Conservation (phyloP, 2,797 vertebrate genomes). For the Chlorospingus semifuscus region DNA sequence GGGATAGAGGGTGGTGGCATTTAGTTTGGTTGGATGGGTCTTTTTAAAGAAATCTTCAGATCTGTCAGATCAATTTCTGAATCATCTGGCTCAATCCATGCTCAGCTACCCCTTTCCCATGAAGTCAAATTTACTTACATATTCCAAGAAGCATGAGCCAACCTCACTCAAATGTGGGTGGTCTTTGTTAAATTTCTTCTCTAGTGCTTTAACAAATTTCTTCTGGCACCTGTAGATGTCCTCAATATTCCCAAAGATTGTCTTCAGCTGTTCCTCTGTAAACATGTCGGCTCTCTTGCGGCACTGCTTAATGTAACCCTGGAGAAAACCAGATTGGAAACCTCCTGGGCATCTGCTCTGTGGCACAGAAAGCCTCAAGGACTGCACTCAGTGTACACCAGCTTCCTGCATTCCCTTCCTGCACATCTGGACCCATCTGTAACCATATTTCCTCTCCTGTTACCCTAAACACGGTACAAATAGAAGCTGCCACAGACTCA, state of each 20-base stretch:
- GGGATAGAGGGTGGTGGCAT: too few species aligned
- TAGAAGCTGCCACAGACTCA: not conserved
- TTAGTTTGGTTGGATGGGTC: not conserved
- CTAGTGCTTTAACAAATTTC: slow-evolving; percentile 89
- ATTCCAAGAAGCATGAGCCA: slow-evolving; percentile 93
- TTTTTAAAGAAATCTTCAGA: not conserved
- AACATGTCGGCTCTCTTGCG: slow-evolving; percentile 95
- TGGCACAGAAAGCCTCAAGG: not conserved
- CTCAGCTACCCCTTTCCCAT: not conserved
- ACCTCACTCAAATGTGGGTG: slow-evolving; percentile 94
- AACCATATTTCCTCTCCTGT: not conserved
- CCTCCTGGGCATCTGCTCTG: not conserved
- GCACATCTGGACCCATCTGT: not conserved
- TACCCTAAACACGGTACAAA: not conserved
- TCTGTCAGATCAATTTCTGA: not conserved
- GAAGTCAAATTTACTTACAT: slow-evolving; percentile 77
- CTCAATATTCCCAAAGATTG: slow-evolving; percentile 95
- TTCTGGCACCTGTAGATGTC: slow-evolving; percentile 96
- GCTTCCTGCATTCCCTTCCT: not conserved
- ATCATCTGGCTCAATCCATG: not conserved
- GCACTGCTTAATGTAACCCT: slow-evolving; percentile 97
- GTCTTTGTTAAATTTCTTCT: slow-evolving; percentile 92
- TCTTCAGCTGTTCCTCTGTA: slow-evolving; percentile 89
- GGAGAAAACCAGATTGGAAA: not conserved
- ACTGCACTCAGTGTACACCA: not conserved